These are phyloP conservation scores for Brachionus rubens DNA, from an alignment of 1,140 invertebrate species.

Conservation along the genomic window DNA sequence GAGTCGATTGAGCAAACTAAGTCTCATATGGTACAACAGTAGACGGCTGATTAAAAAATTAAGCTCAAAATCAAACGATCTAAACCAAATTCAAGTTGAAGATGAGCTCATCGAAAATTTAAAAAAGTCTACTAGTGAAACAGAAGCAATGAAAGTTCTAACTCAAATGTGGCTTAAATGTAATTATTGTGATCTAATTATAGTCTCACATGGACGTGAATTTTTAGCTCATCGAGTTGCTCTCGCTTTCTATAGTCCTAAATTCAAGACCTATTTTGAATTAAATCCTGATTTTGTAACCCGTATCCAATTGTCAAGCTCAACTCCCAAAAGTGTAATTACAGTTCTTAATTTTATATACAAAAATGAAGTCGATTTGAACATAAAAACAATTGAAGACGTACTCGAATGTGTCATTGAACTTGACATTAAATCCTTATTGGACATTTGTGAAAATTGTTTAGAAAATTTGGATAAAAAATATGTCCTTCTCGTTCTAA, in stretches of 20 bases:
- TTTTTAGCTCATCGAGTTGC: slow-evolving; percentile 17
- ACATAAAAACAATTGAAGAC: slow-evolving; percentile 2
- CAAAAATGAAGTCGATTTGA: neutral
- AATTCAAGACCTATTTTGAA: slow-evolving; percentile 5
- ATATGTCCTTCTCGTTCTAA: neutral
- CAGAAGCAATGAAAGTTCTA: neutral
- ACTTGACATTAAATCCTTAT: neutral
- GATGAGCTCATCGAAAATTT: neutral
- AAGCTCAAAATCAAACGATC: neutral
- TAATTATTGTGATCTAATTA: slow-evolving; percentile 3
- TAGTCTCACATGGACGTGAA: slow-evolving; percentile 15
- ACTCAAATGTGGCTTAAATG: slow-evolving; percentile 1
- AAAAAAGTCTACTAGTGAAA: neutral
- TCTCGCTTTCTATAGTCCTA: neutral
- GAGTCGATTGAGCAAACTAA: slow-evolving; percentile 10
- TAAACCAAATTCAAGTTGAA: slow-evolving; percentile 16
- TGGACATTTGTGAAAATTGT: slow-evolving; percentile 12
- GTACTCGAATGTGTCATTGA: slow-evolving; percentile 11
- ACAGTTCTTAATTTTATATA: neutral
- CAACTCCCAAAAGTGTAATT: neutral
- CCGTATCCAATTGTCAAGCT: neutral
- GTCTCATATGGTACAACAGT: neutral
- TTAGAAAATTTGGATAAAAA: slow-evolving; percentile 3
- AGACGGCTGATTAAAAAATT: neutral
- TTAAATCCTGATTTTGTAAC: slow-evolving; percentile 24